These are phyloP conservation scores for Anolis carolinensis DNA, from an alignment of 2,113 vertebrate genomes.

Conservation along the genomic window DNA sequence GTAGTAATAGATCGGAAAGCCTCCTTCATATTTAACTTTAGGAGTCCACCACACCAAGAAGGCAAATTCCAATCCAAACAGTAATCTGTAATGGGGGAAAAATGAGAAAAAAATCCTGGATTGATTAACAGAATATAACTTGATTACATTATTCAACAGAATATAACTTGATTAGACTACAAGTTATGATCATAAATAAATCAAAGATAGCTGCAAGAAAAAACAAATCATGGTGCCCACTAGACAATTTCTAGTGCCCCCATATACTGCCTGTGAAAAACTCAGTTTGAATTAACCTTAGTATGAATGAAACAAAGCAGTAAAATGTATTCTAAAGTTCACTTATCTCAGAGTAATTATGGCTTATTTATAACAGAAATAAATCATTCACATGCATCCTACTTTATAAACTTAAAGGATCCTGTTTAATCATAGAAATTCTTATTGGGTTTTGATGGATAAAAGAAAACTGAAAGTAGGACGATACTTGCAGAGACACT, in stretches of 20 bases:
- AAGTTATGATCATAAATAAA: not conserved
- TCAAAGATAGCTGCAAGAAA: not conserved
- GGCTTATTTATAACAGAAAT: not conserved
- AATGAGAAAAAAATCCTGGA: not conserved
- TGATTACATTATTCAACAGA: not conserved
- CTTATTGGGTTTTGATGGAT: too few relatives aligned
- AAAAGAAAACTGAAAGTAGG: too few relatives aligned
- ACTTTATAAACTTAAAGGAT: not conserved
- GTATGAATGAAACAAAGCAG: not conserved
- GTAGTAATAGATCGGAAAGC: constrained; percentile 93
- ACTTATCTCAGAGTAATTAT: not conserved
- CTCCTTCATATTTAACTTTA: constrained; percentile 85
- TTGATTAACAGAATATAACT: not conserved
- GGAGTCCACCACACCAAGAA: constrained; percentile 97
- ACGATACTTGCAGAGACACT: not conserved
- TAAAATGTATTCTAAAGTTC: not conserved
- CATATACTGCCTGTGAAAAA: not conserved
- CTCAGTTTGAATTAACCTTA: not conserved
- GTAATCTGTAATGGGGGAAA: constrained; percentile 75
- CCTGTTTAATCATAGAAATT: too few relatives aligned
- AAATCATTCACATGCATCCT: not conserved
- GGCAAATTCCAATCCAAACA: constrained; percentile 90
- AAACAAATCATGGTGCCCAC: not conserved
- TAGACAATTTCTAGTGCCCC: not conserved
- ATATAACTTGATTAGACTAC: too few relatives aligned